These are phyloP conservation scores for Ciconia nigra DNA, from an alignment of 2,797 vertebrate species.

Conservation along the genomic window DNA sequence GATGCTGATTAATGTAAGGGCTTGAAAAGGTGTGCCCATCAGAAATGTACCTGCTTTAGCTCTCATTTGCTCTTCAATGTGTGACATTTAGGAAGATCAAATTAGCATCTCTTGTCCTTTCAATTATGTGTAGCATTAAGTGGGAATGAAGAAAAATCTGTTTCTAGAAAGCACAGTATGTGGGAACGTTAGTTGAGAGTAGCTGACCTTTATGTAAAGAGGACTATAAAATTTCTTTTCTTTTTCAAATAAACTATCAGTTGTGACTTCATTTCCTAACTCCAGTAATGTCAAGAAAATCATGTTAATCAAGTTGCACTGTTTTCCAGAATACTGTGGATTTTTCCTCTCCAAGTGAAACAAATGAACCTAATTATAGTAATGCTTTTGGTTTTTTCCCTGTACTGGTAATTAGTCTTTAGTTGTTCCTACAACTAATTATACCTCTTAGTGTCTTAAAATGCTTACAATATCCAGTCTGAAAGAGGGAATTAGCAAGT, in stretches of 20 bases:
- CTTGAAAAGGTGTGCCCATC: neutral
- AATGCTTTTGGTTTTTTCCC: neutral
- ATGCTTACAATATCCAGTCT: neutral
- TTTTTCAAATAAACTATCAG: neutral
- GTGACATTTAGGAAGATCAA: constrained; percentile 40
- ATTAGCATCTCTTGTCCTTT: constrained; percentile 57
- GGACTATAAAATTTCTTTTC: neutral
- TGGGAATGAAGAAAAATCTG: constrained; percentile 33
- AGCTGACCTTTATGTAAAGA: constrained; percentile 1
- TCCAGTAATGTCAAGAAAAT: neutral
- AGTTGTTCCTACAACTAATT: constrained; percentile 16
- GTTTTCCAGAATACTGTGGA: neutral
- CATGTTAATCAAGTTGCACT: neutral
- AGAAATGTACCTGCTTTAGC: constrained; percentile 2
- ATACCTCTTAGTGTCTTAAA: neutral
- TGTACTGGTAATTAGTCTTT: constrained; percentile 1
- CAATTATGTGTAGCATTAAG: constrained; percentile 1
- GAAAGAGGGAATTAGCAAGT: neutral
- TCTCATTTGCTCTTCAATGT: neutral
- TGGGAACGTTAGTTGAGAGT: neutral
- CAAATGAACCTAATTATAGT: neutral
- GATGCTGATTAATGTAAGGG: neutral
- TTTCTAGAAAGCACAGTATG: constrained; percentile 40
- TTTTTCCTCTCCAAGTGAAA: neutral
- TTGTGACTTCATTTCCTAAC: neutral